Percentiles rank a stretch among this genome's conserved stretches.
These are phyloP conservation scores for Oreotrochilus melanogaster DNA, from an alignment of 2,113 vertebrate species.

Conservation along the genomic window DNA sequence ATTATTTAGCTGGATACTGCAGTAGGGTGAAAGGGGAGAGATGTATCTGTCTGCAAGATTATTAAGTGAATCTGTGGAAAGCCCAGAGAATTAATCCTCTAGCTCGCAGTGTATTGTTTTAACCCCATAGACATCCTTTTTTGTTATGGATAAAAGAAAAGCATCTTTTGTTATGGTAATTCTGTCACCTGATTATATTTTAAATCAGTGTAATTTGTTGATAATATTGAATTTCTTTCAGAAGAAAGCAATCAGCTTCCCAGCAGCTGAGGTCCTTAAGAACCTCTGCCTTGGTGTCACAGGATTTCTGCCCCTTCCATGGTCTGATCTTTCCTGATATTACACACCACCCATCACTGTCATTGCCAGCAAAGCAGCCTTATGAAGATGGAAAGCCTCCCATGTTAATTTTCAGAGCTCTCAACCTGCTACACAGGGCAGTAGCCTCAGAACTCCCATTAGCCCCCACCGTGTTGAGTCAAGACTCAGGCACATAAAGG, in stretches of 20 bases:
- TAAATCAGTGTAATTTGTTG: not conserved
- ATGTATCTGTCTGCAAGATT: not conserved
- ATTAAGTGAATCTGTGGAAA: not conserved
- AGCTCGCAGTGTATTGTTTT: not conserved
- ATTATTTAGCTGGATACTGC: not conserved
- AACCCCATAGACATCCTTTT: not conserved
- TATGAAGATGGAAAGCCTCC: conserved; percentile 34
- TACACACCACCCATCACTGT: not conserved
- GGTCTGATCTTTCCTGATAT: not conserved
- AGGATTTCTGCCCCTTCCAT: not conserved
- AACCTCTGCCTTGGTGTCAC: not conserved
- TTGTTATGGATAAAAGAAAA: not conserved
- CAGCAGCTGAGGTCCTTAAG: not conserved
- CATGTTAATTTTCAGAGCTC: conserved; percentile 19
- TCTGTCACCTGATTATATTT: not conserved
- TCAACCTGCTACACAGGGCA: not conserved
- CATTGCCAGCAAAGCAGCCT: not conserved
- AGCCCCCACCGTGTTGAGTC: conserved; percentile 31
- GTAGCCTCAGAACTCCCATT: conserved; percentile 34
- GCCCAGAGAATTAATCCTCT: not conserved
- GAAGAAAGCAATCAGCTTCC: not conserved
- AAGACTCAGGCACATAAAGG: conserved; percentile 30
- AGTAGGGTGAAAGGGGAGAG: not conserved
- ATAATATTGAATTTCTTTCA: not conserved
- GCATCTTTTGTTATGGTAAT: not conserved